Base-by-base conservation (phyloP, 2,797 vertebrate genomes). In the Amniataba percoides region DNA sequence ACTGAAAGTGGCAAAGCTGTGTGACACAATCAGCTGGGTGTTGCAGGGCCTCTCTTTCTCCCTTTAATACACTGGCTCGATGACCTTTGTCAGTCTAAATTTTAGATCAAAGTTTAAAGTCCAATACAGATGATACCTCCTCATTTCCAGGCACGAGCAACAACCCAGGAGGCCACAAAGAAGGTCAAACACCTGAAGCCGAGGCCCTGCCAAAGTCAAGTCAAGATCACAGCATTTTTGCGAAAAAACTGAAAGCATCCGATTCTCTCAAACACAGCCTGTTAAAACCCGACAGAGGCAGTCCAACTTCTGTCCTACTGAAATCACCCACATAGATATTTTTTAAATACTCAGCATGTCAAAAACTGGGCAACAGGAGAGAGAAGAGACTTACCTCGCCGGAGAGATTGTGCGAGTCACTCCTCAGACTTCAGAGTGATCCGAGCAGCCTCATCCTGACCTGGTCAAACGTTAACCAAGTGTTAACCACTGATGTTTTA, bases 381-480 rank as follows among this genome's bases (percentile, higher is more conserved):
- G 69, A 0, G 25, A 71, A 21, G 62, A 53, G 65, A 71, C 93
- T 80, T 94, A 96, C 95, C 95, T 94, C 72, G 31, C 48, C 18
- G 77, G 70, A 84, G 92, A 89, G 86, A 74, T 88, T 65, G 9
- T 88, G 48, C 19, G 63, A 92, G 81, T 90, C 87, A 82, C 84
- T 87, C 67, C 83, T 84, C 51, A 67, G 69, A 78, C 65, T 72
- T 79, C 51, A 59, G 70, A 81, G 52, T 40, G 80, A 89, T 82
- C 68, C 18, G 51, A 79, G 55, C 60, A 83, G 78, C 78, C 74
- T 71, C 91, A 90, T 91, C 85, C 87, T 80, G 8, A 52, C 71
- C 80, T 90, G 82, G 96, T 95, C 89, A 96, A 96, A 95, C 90
- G 83, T 95, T 96, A 96, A 96, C 95, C 85, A 81, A 13, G 36